These are phyloP conservation scores for Linyphia triangularis DNA, from an alignment of 2,888 invertebrate genomes.

Conservation along the genomic window DNA sequence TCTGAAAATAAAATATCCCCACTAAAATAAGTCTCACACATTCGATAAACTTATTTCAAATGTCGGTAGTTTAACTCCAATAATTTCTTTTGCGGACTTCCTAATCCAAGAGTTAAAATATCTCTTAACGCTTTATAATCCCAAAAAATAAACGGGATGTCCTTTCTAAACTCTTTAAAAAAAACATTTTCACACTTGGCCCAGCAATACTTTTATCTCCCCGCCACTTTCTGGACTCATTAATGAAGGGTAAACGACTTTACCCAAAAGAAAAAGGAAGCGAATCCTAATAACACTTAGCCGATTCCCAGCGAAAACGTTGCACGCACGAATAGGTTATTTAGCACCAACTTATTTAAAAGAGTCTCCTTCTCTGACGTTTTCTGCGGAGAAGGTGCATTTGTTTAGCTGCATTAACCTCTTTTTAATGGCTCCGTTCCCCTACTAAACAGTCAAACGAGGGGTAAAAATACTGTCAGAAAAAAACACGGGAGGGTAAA, in stretches of 20 bases:
- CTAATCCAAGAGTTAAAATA: constrained; percentile 6
- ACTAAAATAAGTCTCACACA: not conserved
- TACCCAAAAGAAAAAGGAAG: not conserved
- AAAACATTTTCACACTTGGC: not conserved
- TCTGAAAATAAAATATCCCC: too few species aligned
- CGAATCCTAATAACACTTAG: constrained; percentile 5
- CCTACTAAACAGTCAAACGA: not conserved
- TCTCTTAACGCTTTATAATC: constrained; percentile 30
- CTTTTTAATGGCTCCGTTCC: constrained; percentile 40
- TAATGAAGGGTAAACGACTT: constrained; percentile 41
- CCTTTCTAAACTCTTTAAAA: not conserved
- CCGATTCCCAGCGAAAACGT: constrained; percentile 15
- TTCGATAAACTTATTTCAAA: not conserved
- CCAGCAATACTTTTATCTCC: constrained; percentile 25
- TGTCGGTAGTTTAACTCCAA: not conserved
- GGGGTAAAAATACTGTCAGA: constrained; percentile 8
- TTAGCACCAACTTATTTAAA: constrained; percentile 28
- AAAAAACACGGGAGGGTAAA: constrained; percentile 10
- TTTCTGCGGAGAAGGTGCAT: constrained; percentile 8
- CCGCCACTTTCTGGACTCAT: constrained; percentile 1
- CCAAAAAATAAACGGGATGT: constrained; percentile 28
- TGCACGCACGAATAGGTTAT: constrained; percentile 25
- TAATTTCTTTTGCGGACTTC: not conserved
- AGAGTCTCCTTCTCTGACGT: not conserved
- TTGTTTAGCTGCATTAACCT: constrained; percentile 44